Conservation (phyloP, 2,888 invertebrate species). For the Acrocyrtus sp. region DNA sequence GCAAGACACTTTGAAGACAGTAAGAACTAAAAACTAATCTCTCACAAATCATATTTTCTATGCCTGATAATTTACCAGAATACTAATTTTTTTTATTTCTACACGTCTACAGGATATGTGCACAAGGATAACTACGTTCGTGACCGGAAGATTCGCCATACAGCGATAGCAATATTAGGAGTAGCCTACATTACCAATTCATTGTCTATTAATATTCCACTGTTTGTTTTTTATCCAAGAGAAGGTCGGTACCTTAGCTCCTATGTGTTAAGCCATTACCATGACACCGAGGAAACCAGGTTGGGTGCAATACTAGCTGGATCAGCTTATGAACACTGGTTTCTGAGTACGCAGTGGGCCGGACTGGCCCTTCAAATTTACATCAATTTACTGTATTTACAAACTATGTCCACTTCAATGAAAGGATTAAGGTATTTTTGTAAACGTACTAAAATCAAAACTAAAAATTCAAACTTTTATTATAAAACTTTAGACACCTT, state of each 20-base stretch:
- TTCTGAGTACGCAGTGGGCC: not conserved
- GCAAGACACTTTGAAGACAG: not conserved
- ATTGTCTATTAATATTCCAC: not conserved
- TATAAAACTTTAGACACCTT: not conserved
- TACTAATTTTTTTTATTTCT: not conserved
- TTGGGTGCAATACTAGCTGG: not conserved
- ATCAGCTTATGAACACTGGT: not conserved
- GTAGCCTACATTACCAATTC: not conserved
- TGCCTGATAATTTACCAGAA: not conserved
- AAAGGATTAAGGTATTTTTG: not conserved
- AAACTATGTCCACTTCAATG: conserved; percentile 1
- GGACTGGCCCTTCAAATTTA: conserved; percentile 7
- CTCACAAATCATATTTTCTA: not conserved
- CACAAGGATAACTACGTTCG: not conserved
- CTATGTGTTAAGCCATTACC: not conserved
- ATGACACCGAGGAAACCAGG: not conserved
- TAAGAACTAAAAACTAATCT: too few species aligned
- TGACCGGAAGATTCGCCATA: not conserved
- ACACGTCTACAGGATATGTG: not conserved
- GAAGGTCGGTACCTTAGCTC: conserved; percentile 15
- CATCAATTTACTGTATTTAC: conserved; percentile 4
- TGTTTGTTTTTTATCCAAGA: not conserved
- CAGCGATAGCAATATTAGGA: not conserved
- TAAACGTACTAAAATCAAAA: not conserved
- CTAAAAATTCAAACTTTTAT: not conserved